A percentile compares a stretch with the other conserved stretches of the same genome.
Evolutionary conservation across 1,140 invertebrate genomes (phyloP).

Genomic region (Heliconius melpomene): DNA sequence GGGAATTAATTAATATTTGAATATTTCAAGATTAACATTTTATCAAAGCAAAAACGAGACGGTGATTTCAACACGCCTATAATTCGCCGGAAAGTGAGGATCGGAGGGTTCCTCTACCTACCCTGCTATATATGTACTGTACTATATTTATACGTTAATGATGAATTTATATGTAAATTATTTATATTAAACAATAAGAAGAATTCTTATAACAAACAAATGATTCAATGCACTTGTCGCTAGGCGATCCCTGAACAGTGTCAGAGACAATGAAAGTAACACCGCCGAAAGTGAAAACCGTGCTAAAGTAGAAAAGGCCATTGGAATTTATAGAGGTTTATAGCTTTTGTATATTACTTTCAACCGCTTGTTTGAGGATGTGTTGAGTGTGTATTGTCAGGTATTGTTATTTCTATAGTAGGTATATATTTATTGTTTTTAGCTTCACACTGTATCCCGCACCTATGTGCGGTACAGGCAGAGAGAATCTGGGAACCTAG

Average conservation of each 20-base stretch:
- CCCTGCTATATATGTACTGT: too few relatives aligned
- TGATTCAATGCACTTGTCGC: neutral
- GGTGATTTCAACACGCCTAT: too few relatives aligned
- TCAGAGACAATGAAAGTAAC: constrained; percentile 37
- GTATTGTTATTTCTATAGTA: neutral
- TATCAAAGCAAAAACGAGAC: too few relatives aligned
- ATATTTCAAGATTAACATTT: too few relatives aligned
- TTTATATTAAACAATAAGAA: neutral
- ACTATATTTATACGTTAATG: too few relatives aligned
- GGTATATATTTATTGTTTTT: neutral
- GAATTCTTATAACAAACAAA: neutral
- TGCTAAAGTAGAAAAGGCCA: constrained; percentile 40
- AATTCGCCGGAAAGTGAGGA: too few relatives aligned
- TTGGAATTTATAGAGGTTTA: constrained; percentile 18
- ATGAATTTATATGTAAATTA: too few relatives aligned
- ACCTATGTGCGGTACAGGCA: too few relatives aligned
- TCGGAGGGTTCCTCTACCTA: too few relatives aligned
- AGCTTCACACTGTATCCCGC: too few relatives aligned
- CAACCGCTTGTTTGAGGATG: neutral
- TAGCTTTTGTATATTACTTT: constrained; percentile 9
- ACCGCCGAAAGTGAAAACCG: constrained; percentile 42
- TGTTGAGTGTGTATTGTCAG: neutral
- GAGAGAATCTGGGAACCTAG: too few relatives aligned
- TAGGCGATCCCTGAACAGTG: neutral
- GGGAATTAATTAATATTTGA: too few relatives aligned